Conservation (phyloP, 1,140 invertebrate genomes). For the Cryptotermes secundus region DNA sequence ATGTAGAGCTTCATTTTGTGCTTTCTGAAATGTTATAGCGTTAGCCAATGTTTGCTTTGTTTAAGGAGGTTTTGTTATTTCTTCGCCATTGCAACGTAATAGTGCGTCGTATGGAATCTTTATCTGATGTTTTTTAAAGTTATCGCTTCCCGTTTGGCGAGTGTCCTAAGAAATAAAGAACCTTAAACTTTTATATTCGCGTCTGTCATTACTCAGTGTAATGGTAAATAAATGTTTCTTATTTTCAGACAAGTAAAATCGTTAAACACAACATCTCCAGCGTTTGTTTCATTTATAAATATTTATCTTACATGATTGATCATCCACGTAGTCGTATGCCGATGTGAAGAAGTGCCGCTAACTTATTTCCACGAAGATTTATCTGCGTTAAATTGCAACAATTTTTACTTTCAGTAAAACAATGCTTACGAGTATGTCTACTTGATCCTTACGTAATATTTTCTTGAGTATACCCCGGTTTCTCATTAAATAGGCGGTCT, state of each 20-base stretch:
- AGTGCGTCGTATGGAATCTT: not conserved
- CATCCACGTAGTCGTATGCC: too few species aligned
- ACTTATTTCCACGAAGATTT: too few species aligned
- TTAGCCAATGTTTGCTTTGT: not conserved
- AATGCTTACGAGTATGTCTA: too few species aligned
- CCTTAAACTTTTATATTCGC: not conserved
- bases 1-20: not conserved
- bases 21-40: not conserved
- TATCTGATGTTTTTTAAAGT: not conserved
- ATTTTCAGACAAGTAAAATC: not conserved
- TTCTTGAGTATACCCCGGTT: too few species aligned
- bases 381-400: too few species aligned
- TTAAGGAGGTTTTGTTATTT: not conserved
- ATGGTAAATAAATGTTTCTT: not conserved
- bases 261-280: too few species aligned
- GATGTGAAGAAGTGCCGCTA: too few species aligned
- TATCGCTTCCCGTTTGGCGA: constrained; percentile 2
- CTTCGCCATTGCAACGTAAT: not conserved
- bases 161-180: not conserved
- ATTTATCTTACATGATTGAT: too few species aligned
- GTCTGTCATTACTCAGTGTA: not conserved
- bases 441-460: too few species aligned
- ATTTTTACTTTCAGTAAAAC: too few species aligned
- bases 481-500: too few species aligned
- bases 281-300: too few species aligned